Evolutionary conservation across 1,140 invertebrate genomes (phyloP).

Genomic region (Drosophila sechellia): DNA sequence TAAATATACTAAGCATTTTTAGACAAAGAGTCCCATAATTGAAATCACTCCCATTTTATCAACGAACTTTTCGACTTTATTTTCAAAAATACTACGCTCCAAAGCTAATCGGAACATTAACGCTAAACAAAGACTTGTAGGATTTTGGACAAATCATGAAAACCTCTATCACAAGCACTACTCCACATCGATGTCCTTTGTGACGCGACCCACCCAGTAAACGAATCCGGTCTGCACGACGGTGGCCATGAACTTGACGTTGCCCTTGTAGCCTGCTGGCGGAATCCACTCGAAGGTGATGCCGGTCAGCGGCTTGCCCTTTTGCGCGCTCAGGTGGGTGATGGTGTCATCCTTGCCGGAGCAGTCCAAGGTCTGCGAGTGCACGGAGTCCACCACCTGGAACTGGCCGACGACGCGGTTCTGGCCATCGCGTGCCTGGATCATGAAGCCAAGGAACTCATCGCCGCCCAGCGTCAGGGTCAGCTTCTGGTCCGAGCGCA

Average conservation of each 20-base stretch:
- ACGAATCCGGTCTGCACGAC: conserved; percentile 83
- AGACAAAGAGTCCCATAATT: background rate
- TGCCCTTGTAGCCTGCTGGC: conserved; percentile 79
- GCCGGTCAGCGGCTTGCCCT: conserved; percentile 61
- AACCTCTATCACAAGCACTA: conserved; percentile 68
- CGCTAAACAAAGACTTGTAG: conserved; percentile 3
- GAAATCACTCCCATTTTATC: background rate
- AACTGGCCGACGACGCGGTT: conserved; percentile 74
- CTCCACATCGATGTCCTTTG: conserved; percentile 70
- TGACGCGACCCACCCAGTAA: conserved; percentile 84
- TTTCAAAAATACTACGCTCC: conserved; percentile 65
- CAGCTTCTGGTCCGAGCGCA: conserved; percentile 50
- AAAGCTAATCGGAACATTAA: conserved; percentile 19
- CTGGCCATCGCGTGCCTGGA: conserved; percentile 75
- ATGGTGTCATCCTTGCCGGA: conserved; percentile 65
- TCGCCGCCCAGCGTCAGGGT: conserved; percentile 63
- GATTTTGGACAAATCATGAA: conserved; percentile 31
- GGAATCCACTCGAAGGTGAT: conserved; percentile 78
- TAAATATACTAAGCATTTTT: background rate
- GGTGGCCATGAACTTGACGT: conserved; percentile 84
- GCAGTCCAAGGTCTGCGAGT: conserved; percentile 73
- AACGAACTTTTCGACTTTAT: conserved; percentile 51
- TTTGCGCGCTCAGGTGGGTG: conserved; percentile 79
- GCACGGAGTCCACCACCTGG: conserved; percentile 52
- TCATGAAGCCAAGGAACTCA: conserved; percentile 71